Evolutionary conservation across 2,888 invertebrate genomes (phyloP).

Genomic region (Oxyscelio sp.): DNA sequence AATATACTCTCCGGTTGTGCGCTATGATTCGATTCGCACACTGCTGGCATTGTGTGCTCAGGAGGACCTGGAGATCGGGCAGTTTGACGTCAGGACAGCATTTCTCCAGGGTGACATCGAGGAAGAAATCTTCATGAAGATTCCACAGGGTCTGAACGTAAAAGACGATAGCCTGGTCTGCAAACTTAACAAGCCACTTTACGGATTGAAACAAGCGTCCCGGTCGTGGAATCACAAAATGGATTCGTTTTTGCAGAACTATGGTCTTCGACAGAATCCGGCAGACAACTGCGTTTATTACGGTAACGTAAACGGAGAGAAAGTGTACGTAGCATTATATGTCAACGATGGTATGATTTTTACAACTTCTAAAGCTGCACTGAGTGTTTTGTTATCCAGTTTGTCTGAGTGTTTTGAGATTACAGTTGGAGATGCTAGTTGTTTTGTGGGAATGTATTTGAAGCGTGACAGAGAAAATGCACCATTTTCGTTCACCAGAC

Average conservation of each 20-base stretch:
- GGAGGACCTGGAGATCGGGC: slow-evolving; percentile 3
- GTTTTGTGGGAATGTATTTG: slow-evolving; percentile 71
- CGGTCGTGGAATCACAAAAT: slow-evolving; percentile 82
- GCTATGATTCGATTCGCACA: slow-evolving; percentile 22
- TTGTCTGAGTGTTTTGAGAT: slow-evolving; percentile 24
- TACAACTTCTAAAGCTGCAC: neutral
- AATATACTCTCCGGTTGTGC: slow-evolving; percentile 62
- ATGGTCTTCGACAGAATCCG: slow-evolving; percentile 77
- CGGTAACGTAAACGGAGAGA: slow-evolving; percentile 8
- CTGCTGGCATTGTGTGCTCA: slow-evolving; percentile 13
- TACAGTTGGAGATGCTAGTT: slow-evolving; percentile 40
- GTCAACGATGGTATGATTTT: slow-evolving; percentile 42
- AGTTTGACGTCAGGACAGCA: slow-evolving; percentile 58
- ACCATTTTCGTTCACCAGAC: slow-evolving; percentile 64
- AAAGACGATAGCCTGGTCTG: neutral
- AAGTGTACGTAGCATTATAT: slow-evolving; percentile 31
- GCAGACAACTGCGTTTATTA: slow-evolving; percentile 70
- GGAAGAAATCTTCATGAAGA: slow-evolving; percentile 38
- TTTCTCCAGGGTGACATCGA: slow-evolving; percentile 47
- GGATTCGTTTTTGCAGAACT: slow-evolving; percentile 11
- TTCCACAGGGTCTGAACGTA: neutral
- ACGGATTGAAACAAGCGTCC: slow-evolving; percentile 85
- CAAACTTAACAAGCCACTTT: slow-evolving; percentile 78
- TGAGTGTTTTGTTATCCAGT: neutral
- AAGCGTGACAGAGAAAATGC: slow-evolving; percentile 26